Conservation (phyloP, 1,140 invertebrate species). For the Ptiloglossa arizonensis region DNA sequence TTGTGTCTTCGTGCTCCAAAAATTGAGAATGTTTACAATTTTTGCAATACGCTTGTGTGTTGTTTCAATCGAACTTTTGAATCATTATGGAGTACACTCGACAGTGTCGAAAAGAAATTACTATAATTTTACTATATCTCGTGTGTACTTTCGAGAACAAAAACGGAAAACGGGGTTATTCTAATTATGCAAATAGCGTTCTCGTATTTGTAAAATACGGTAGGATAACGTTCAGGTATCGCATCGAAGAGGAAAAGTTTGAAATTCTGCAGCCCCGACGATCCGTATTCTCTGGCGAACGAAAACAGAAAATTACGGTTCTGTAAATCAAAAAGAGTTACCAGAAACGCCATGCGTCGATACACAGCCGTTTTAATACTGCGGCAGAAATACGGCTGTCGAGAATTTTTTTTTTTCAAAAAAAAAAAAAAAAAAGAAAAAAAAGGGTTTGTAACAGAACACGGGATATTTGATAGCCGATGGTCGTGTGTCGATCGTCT, state of each 20-base stretch:
- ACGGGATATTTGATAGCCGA: neutral
- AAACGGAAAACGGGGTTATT: too few relatives aligned
- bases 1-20: too few relatives aligned
- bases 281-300: neutral
- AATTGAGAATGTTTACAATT: too few relatives aligned
- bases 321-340: slow-evolving; percentile 16
- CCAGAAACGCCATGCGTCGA: slow-evolving; percentile 16
- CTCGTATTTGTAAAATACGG: neutral
- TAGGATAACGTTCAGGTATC: slow-evolving; percentile 10
- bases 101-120: too few relatives aligned
- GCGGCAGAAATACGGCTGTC: neutral
- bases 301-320: slow-evolving; percentile 18
- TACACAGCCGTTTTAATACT: slow-evolving; percentile 24
- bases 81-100: too few relatives aligned
- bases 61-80: too few relatives aligned
- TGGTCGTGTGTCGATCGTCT: neutral
- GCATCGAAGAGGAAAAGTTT: slow-evolving; percentile 3
- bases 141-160: too few relatives aligned
- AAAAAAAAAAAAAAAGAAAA: too few relatives aligned
- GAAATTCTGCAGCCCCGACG: neutral
- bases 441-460: neutral
- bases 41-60: too few relatives aligned
- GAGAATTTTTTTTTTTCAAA: neutral
- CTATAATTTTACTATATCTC: too few relatives aligned
- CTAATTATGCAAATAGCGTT: too few relatives aligned